These are phyloP conservation scores for Netelia melanura DNA, from an alignment of 2,888 invertebrate species.

Conservation along the genomic window DNA sequence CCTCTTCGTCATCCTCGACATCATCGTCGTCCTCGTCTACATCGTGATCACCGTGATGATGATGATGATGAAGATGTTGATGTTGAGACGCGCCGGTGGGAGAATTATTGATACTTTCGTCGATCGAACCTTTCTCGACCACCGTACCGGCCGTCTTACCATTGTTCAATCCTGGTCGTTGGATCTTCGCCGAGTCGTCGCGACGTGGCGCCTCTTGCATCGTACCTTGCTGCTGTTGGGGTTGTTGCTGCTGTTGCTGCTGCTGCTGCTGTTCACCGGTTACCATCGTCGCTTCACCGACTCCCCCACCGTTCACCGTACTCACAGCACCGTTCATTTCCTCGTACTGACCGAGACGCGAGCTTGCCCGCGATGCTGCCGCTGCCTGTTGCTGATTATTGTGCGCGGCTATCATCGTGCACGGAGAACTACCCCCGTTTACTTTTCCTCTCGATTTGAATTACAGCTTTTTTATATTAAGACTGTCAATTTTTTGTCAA, in stretches of 20 bases:
- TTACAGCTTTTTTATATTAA: background rate
- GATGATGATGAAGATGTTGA: conserved; percentile 80
- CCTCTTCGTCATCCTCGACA: conserved; percentile 76
- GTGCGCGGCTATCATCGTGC: conserved; percentile 78
- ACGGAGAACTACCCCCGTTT: conserved; percentile 5
- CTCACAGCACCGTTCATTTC: conserved; percentile 79
- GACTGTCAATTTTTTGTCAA: conserved; percentile 47
- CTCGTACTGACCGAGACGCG: conserved; percentile 77
- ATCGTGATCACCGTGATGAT: conserved; percentile 64
- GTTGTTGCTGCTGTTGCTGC: conserved; percentile 84
- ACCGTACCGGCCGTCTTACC: conserved; percentile 75
- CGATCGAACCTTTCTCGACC: conserved; percentile 71
- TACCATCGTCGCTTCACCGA: conserved; percentile 79
- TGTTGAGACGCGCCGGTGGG: conserved; percentile 74
- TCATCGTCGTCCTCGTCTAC: conserved; percentile 79
- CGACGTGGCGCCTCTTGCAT: conserved; percentile 84
- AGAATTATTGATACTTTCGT: conserved; percentile 72
- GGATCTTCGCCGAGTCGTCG: conserved; percentile 82
- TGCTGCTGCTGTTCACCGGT: conserved; percentile 72
- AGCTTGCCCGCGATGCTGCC: conserved; percentile 76
- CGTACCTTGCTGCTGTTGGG: conserved; percentile 47
- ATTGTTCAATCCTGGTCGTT: conserved; percentile 66
- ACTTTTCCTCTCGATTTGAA: conserved; percentile 17
- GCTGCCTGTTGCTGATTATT: conserved; percentile 74
- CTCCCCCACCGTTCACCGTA: conserved; percentile 83